A percentile compares a stretch with the other conserved stretches of the same genome.
These are phyloP conservation scores for Cassiopea andromeda DNA, from an alignment of 30 jellyfish, hydroid and myxozoan species.

Conservation along the genomic window DNA sequence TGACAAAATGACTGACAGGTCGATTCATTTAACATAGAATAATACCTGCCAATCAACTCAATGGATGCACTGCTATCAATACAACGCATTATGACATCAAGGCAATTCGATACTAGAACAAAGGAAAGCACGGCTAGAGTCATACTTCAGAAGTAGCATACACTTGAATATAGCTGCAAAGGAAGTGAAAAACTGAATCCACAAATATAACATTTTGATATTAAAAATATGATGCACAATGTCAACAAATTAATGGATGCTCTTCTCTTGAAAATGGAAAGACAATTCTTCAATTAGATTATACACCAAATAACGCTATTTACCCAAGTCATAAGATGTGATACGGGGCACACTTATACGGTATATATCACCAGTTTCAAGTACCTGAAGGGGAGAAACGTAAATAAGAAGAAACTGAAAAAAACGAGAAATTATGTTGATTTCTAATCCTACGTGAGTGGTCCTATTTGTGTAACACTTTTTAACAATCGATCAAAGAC, in stretches of 20 bases:
- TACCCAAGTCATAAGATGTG: slow-evolving; percentile 52
- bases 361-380: slow-evolving; percentile 9
- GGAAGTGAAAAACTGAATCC: too few relatives aligned
- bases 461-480: too few relatives aligned
- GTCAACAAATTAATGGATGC: too few relatives aligned
- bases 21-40: slow-evolving; percentile 26
- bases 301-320: not conserved
- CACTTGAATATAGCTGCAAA: not conserved
- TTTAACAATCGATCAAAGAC: too few relatives aligned
- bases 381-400: slow-evolving; percentile 5
- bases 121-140: not conserved
- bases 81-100: slow-evolving; percentile 33
- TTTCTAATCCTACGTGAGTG: too few relatives aligned
- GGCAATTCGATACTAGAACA: slow-evolving; percentile 62
- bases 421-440: too few relatives aligned
- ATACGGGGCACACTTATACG: slow-evolving; percentile 27
- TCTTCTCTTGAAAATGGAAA: too few relatives aligned
- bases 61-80: slow-evolving; percentile 16
- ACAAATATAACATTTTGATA: too few relatives aligned
- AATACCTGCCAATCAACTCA: slow-evolving; percentile 65
- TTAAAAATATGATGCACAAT: too few relatives aligned
- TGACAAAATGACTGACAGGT: slow-evolving; percentile 1
- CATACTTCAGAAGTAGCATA: not conserved
- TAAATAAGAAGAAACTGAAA: too few relatives aligned
- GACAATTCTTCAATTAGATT: too few relatives aligned